Base-by-base conservation (phyloP, 2,888 invertebrate species). In the Campoletis raptor region DNA sequence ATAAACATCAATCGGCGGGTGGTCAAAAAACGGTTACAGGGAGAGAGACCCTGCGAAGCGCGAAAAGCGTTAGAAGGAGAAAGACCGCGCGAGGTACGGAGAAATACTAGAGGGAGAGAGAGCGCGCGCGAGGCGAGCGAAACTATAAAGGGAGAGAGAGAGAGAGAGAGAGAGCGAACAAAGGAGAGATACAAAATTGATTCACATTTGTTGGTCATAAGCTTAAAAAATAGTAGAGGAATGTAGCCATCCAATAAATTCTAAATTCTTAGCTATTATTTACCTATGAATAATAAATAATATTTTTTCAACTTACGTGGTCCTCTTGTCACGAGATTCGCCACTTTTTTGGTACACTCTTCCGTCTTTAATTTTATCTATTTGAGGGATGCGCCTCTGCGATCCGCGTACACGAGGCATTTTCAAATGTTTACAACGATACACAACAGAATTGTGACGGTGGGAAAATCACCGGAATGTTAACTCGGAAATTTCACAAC, bases 291-390 rank as follows among this genome's bases (percentile, higher is more conserved):
- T 48, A 48, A 0, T 70, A 18, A 30, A 52, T 70, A 18, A 70
- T 70, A 45, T 24, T 45, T 30, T 48, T 45, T 24, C 30, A 70
- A 52, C 72, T 36, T 73, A 73, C 72, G 8, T 54, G 1, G 72
- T 73, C 9, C 10, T 54, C 54, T 37, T 73, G 54, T 73, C 72
- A 54, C 37, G 52, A 52, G 54, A 73, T 73, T 73, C 54, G 1
- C 72, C 72, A 24, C 72, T 73, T 73, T 73, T 54, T n/a, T 73
- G 54, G 30, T 54, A 54, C 0, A 73, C 54, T 21, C 73, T 54
- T 21, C 73, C 54, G 37, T 73, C 37, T 37, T 73, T 73, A 2
- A 73, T 37, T 54, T 37, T 52, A 21, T 21, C 73, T 0, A 37
- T 54, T 15, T 12, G 54, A 54, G 73, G 21, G 54, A 73, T 54